Evolutionary conservation across 2,888 invertebrate genomes (phyloP).

Genomic region (Mimas tiliae): DNA sequence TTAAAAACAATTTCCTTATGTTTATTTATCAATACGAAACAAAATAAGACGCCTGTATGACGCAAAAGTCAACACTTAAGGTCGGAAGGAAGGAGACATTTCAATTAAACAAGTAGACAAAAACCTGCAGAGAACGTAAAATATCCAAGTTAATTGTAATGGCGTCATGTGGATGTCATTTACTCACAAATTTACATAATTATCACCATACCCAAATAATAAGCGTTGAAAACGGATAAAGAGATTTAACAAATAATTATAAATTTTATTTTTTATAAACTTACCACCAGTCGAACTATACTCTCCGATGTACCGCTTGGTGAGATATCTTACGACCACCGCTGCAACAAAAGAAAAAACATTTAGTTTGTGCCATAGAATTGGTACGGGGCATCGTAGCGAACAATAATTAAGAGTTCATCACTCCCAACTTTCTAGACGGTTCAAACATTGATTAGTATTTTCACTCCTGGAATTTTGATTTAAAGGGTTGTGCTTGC

Average conservation of each 20-base stretch:
- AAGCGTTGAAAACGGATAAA: constrained; percentile 13
- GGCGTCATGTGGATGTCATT: constrained; percentile 12
- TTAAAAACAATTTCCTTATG: constrained; percentile 48
- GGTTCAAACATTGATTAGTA: constrained; percentile 68
- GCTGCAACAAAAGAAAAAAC: constrained; percentile 86
- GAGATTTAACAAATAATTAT: constrained; percentile 22
- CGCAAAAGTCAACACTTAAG: constrained; percentile 51
- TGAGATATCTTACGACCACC: constrained; percentile 91
- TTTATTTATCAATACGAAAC: constrained; percentile 49
- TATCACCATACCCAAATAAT: constrained; percentile 6
- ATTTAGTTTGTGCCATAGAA: constrained; percentile 45
- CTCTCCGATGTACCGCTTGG: constrained; percentile 92
- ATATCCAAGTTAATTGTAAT: constrained; percentile 38
- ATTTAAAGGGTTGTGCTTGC: constrained; percentile 57
- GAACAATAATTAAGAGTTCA: constrained; percentile 67
- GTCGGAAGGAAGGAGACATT: constrained; percentile 62
- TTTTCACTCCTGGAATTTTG: constrained; percentile 76
- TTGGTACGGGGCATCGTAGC: constrained; percentile 46
- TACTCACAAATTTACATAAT: constrained; percentile 22
- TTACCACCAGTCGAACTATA: constrained; percentile 92
- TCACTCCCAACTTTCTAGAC: constrained; percentile 76
- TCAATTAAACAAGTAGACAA: constrained; percentile 30
- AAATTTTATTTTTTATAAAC: constrained; percentile 52
- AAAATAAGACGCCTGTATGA: constrained; percentile 44
- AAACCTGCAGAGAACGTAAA: constrained; percentile 28